Conservation (phyloP, 1,140 invertebrate species). For the Drosophila eugracilis region DNA sequence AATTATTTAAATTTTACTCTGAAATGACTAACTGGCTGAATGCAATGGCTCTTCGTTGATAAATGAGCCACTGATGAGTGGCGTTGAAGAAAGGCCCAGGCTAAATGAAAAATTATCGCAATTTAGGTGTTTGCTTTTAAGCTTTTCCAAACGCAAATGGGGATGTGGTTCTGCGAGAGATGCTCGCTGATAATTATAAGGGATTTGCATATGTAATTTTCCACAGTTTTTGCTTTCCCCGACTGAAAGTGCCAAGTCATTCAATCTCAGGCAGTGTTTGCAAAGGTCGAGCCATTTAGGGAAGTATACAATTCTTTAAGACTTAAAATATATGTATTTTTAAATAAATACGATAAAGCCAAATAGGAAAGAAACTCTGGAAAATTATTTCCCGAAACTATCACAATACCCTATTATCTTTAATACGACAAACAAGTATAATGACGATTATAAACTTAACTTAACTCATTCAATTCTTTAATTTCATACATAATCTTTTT, state of each 20-base stretch:
- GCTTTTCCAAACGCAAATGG: slow-evolving; percentile 3
- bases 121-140: slow-evolving; percentile 29
- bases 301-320: neutral
- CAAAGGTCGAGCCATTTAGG: neutral
- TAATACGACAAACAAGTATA: too few species aligned
- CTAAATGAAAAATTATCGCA: slow-evolving; percentile 39
- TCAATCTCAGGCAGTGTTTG: neutral
- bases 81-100: neutral
- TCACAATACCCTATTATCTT: too few species aligned
- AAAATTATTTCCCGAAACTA: too few species aligned
- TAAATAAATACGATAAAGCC: too few species aligned
- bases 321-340: neutral
- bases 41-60: slow-evolving; percentile 25
- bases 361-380: too few species aligned
- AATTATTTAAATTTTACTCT: slow-evolving; percentile 58
- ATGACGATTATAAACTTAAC: neutral
- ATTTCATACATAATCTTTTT: neutral
- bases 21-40: slow-evolving; percentile 37
- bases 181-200: slow-evolving; percentile 26
- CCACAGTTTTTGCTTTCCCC: neutral
- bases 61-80: slow-evolving; percentile 40
- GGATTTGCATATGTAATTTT: slow-evolving; percentile 42
- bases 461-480: neutral
- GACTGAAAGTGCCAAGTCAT: neutral
- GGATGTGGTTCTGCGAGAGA: neutral